Conservation (phyloP, 2,888 invertebrate genomes). For the Hemithea aestivaria region DNA sequence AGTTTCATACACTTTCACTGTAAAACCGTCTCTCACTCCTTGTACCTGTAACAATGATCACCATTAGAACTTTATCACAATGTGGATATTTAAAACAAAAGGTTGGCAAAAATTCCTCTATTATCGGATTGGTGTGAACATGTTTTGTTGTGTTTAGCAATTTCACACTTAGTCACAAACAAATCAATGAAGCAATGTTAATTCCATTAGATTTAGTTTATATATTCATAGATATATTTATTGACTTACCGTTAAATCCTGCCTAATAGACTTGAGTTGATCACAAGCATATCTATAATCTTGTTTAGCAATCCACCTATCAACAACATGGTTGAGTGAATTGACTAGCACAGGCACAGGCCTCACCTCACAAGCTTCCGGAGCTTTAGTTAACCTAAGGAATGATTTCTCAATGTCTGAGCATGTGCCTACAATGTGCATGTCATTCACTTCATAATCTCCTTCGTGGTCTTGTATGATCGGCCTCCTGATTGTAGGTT, state of each 20-base stretch:
- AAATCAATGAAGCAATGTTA: too few relatives aligned
- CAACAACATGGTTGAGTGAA: conserved; percentile 94
- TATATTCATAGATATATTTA: too few relatives aligned
- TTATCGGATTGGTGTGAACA: too few relatives aligned
- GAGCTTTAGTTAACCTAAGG: conserved; percentile 96
- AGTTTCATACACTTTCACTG: conserved; percentile 99
- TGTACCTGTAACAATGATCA: conserved; percentile 95
- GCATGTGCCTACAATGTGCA: conserved; percentile 97
- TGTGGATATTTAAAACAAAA: too few relatives aligned
- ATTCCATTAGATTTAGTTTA: too few relatives aligned
- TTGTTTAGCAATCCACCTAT: conserved; percentile 91
- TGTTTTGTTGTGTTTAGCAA: too few relatives aligned
- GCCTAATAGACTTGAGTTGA: conserved; percentile 98
- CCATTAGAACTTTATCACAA: too few relatives aligned
- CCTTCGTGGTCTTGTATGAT: conserved; percentile 81
- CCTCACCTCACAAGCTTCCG: conserved; percentile 93
- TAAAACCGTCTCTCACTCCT: conserved; percentile 95
- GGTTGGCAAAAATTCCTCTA: too few relatives aligned
- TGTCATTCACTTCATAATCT: conserved; percentile 90
- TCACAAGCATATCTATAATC: conserved; percentile 99
- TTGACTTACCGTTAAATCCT: conserved; percentile 94
- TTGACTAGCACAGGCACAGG: conserved; percentile 91
- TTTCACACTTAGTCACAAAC: too few relatives aligned
- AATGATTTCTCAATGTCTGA: conserved; percentile 97
- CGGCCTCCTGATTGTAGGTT: conserved; percentile 49